Base-by-base conservation (phyloP, 2,113 vertebrate genomes). In the Mastomys coucha region DNA sequence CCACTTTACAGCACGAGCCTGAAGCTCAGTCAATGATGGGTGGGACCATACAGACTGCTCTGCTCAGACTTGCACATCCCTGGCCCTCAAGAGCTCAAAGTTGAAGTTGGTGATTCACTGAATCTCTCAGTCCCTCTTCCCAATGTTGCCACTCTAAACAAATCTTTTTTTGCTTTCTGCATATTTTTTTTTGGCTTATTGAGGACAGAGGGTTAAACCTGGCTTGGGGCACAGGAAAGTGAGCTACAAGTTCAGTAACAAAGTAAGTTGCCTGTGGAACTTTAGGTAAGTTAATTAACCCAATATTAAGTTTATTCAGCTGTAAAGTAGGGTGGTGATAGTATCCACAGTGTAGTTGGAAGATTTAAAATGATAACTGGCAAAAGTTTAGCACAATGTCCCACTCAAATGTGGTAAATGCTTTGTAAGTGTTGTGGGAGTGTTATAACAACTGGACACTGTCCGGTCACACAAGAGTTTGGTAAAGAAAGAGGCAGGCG, bases 261-360 rank as follows among this genome's bases (percentile, higher is more conserved):
- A 69, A 86, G 51, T 33, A 8, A 60, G 82, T 17, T 85, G 53
- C 80, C 33, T 73, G 22, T 63, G 36, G 86, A 82, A 91, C 22
- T 88, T 65, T 93, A 72, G 39, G 14, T 85, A 93, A 60, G 33
- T 94, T 85, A 91, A 36, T 89, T 56, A 85, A n/a, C 24, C 36
- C 73, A 22, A 87, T 51, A 28, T 88, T 94, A 72, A 75, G 24
- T 92, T 87, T 93, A 39, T 82, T 78, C 53, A 94, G 14, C 13
- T 73, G 2, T 80, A 70, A 69, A 96, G 78, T 26, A 22, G 76
- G 9, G 17, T 63, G 28, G 65, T 73, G 51, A 42, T 20, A 76
- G 42, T 2, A 92, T 7, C 8, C 58, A 1, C 4, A 42, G 58
- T 80, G 63, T 3, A 53, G 26, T 42, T 92, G 7, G 72, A 60